Conservation (phyloP, 2,888 invertebrate genomes). For the Pinctada fucata region DNA sequence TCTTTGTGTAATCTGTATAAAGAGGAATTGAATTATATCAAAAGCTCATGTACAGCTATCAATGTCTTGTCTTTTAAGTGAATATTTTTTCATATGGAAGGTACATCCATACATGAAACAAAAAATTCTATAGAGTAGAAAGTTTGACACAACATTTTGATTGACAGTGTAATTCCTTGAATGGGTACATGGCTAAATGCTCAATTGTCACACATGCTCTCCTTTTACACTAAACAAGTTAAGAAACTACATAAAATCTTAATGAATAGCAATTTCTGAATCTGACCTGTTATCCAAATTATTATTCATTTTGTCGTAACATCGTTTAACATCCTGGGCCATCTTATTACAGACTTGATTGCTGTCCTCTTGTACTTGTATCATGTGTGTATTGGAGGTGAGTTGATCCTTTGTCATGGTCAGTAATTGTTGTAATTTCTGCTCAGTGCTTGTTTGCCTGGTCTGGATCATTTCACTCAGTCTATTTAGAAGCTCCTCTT, state of each 20-base stretch:
- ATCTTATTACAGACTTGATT: constrained; percentile 5
- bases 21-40: background rate
- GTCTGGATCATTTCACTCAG: background rate
- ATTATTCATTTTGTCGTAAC: too few species aligned
- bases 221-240: too few species aligned
- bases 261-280: too few species aligned
- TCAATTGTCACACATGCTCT: too few species aligned
- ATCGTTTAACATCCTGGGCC: background rate
- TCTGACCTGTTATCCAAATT: too few species aligned
- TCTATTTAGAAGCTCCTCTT: background rate
- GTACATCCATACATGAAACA: background rate
- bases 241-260: too few species aligned
- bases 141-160: too few species aligned
- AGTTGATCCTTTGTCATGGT: constrained; percentile 33
- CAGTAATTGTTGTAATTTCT: background rate
- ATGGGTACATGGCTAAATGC: too few species aligned
- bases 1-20: constrained; percentile 40
- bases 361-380: constrained; percentile 34
- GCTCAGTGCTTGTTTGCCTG: constrained; percentile 7
- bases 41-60: background rate
- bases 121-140: too few species aligned
- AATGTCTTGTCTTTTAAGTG: background rate
- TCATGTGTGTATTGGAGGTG: constrained; percentile 34
- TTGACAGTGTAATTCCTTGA: too few species aligned
- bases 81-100: background rate